Evolutionary conservation across 2,888 invertebrate genomes (phyloP).

Genomic region (Amblyjoppa fuscipennis): DNA sequence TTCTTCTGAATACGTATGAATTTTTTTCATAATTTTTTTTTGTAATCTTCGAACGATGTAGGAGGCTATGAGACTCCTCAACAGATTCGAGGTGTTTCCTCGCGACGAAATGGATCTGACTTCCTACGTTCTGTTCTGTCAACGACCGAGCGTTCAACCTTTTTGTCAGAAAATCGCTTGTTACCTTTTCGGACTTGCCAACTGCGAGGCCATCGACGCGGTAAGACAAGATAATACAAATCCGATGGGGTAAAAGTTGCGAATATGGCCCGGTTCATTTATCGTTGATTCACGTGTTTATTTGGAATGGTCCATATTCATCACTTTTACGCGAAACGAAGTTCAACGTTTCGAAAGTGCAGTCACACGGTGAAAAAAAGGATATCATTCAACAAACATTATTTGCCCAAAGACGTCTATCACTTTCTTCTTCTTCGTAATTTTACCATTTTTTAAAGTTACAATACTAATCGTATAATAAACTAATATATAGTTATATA

Average conservation of each 20-base stretch:
- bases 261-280: too few relatives aligned
- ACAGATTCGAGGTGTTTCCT: slow-evolving; percentile 76
- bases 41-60: slow-evolving; percentile 47
- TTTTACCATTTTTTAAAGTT: slow-evolving; percentile 13
- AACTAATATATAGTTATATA: not conserved
- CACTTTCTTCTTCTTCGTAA: too few relatives aligned
- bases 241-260: too few relatives aligned
- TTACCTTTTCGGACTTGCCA: slow-evolving; percentile 74
- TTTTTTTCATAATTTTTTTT: not conserved
- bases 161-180: slow-evolving; percentile 73
- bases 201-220: slow-evolving; percentile 74
- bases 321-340: not conserved
- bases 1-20: too few relatives aligned
- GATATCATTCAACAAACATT: too few relatives aligned
- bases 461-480: slow-evolving; percentile 58
- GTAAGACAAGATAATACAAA: slow-evolving; percentile 66
- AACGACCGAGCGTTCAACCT: slow-evolving; percentile 70
- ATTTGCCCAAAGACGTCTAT: too few relatives aligned
- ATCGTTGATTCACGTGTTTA: slow-evolving; percentile 10
- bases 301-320: slow-evolving; percentile 16
- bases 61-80: slow-evolving; percentile 75
- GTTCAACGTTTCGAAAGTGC: not conserved
- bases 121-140: slow-evolving; percentile 73
- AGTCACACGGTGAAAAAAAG: too few relatives aligned
- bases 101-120: slow-evolving; percentile 71